Evolutionary conservation across 2,113 vertebrate species (phyloP), one percentile per base, ranked within the genome.

Genomic region (Sebastes schlegelii): DNA sequence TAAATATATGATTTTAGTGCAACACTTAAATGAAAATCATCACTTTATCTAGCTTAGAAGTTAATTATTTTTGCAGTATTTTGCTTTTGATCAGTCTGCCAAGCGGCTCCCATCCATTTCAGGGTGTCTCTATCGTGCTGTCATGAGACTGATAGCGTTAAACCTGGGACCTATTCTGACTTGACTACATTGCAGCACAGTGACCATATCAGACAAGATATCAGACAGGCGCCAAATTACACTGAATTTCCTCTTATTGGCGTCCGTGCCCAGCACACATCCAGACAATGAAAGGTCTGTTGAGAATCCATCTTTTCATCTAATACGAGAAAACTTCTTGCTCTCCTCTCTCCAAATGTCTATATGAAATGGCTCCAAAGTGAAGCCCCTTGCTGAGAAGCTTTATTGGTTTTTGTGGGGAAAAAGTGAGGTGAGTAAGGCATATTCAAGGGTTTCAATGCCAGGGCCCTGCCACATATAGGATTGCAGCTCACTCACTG

Each of bases 401-500:
- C 70, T 73, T 74, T 82, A 89, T 89, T 85, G 26, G 34, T 51
- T 88, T 70, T 52, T 61, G 58, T 11, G 23, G 45, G 16, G 3
- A 86, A 75, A 77, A 83, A 61, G 68, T 51, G 34, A 68, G 46
- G 52, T 62, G 48, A 67, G 58, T 6, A 42, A 49, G 54, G 19
- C 52, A 62, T 74, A 83, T 84, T 83, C 46, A 80, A 77, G 63
- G 69, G 67, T 63, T 54, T 85, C 23, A 19, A 40, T 85, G 40
- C 42, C 34, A 19, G n/a, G 14, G 40, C 55, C 49, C 34, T 68
- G 45, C 58, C 65, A 84, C 74, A 82, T 80, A 77, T 83, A 82
- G 66, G 66, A 88, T 88, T 79, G 83, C 65, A 81, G 71, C 82
- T 89, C 79, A 79, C 66, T 86, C 71, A 46, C 58, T 64, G 60